A percentile compares a stretch with the other conserved stretches of the same genome.
Conservation (phyloP, 2,888 invertebrate genomes). For the Drosophila atripex region DNA sequence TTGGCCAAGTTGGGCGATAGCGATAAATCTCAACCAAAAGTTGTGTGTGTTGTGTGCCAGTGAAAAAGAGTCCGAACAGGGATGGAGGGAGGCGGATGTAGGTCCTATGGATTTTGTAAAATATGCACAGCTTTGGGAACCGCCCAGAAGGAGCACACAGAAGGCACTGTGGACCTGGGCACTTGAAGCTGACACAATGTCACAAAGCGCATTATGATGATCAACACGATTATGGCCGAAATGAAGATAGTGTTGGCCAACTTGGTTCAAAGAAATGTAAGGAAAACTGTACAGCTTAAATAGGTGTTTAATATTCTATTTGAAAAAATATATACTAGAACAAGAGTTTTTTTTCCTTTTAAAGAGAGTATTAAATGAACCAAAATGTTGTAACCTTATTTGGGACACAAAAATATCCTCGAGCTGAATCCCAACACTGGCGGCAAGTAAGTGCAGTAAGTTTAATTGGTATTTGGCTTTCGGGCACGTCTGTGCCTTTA, state of each 20-base stretch:
- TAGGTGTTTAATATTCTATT: not conserved
- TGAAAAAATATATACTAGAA: not conserved
- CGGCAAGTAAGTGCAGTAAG: constrained; percentile 49
- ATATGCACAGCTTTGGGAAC: constrained; percentile 61
- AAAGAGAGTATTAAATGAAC: not conserved
- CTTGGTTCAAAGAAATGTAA: constrained; percentile 15
- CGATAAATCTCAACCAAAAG: constrained; percentile 72
- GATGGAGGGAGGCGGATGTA: not conserved
- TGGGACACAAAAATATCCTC: constrained; percentile 7
- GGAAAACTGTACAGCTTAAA: constrained; percentile 4
- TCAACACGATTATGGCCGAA: constrained; percentile 56
- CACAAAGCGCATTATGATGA: constrained; percentile 76
- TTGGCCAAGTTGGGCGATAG: constrained; percentile 66
- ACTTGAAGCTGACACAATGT: constrained; percentile 63
- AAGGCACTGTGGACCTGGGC: constrained; percentile 41
- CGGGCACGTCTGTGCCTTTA: constrained; percentile 7
- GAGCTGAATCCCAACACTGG: constrained; percentile 21
- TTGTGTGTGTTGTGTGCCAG: constrained; percentile 38
- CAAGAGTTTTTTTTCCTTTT: not conserved
- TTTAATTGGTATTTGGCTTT: constrained; percentile 68
- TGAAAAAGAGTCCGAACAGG: constrained; percentile 4
- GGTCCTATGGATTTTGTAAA: constrained; percentile 64
- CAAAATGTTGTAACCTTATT: constrained; percentile 24
- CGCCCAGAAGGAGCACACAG: constrained; percentile 17
- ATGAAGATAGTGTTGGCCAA: constrained; percentile 39